Conservation (phyloP, 2,797 vertebrate genomes). For the Neolamprologus multifasciatus region DNA sequence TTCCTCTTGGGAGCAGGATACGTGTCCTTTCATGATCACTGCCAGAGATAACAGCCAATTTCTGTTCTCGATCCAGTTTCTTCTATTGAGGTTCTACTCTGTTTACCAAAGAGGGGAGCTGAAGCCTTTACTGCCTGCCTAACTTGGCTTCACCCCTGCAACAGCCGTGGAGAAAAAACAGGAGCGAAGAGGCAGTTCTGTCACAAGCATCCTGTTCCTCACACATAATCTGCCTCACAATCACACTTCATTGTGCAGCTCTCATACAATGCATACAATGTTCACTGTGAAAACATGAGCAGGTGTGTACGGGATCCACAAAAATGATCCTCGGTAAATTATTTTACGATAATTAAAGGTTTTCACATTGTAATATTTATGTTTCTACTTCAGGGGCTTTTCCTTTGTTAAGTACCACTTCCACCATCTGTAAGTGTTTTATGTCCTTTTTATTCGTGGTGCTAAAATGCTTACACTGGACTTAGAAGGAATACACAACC, state of each 20-base stretch:
- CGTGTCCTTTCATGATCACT: not conserved
- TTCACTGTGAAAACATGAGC: conserved; percentile 1
- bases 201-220: conserved; percentile 63
- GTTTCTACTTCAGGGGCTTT: not conserved
- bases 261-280: conserved; percentile 22
- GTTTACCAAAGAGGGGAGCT: conserved; percentile 3
- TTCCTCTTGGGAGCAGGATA: conserved; percentile 1
- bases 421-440: not conserved
- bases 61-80: not conserved
- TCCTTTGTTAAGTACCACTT: not conserved
- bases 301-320: not conserved
- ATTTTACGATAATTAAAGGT: not conserved
- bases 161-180: conserved; percentile 57
- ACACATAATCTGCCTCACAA: conserved; percentile 60
- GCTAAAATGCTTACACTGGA: not conserved
- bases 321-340: not conserved
- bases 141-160: conserved; percentile 56
- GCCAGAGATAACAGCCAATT: not conserved
- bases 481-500: not conserved
- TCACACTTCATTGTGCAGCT: conserved; percentile 52
- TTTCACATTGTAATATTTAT: not conserved
- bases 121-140: conserved; percentile 24
- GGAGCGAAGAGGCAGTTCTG: conserved; percentile 55
- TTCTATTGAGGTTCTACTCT: conserved; percentile 6
- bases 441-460: not conserved